phyloP scores from a whole-genome alignment of 2,888 invertebrate species.

The Philopedon plagiatum region DNA sequence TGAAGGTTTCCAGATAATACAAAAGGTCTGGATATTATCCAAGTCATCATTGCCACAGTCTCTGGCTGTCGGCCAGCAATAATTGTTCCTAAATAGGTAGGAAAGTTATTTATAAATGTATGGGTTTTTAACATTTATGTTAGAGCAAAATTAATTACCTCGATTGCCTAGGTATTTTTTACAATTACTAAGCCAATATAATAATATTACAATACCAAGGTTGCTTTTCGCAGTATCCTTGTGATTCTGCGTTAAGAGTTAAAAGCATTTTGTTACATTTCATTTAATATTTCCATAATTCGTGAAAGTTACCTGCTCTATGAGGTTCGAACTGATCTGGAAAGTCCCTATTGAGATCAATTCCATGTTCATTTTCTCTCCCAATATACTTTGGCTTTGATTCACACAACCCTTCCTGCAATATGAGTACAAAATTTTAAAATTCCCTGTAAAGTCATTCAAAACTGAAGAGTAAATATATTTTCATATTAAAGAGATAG shows the following conservation, averaged over 20 bases:
- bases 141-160: too few species aligned
- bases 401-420: conserved; percentile 85
- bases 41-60: conserved; percentile 89
- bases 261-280: conserved; percentile 9
- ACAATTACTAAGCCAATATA: too few species aligned
- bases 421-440: too few species aligned
- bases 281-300: neutral
- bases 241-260: too few species aligned
- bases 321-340: conserved; percentile 84
- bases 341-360: conserved; percentile 93
- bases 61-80: conserved; percentile 83
- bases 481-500: too few species aligned
- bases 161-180: too few species aligned
- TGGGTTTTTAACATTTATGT: too few species aligned
- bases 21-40: conserved; percentile 90
- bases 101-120: too few species aligned
- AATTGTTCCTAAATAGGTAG: conserved; percentile 68
- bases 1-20: conserved; percentile 95
- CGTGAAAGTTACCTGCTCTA: conserved; percentile 58
- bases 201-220: too few species aligned
- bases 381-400: conserved; percentile 79
- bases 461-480: too few species aligned
- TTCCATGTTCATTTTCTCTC: conserved; percentile 83
- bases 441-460: too few species aligned
- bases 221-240: too few species aligned